These are phyloP conservation scores for Anhinga anhinga DNA, from an alignment of 2,113 vertebrate species.

Conservation along the genomic window DNA sequence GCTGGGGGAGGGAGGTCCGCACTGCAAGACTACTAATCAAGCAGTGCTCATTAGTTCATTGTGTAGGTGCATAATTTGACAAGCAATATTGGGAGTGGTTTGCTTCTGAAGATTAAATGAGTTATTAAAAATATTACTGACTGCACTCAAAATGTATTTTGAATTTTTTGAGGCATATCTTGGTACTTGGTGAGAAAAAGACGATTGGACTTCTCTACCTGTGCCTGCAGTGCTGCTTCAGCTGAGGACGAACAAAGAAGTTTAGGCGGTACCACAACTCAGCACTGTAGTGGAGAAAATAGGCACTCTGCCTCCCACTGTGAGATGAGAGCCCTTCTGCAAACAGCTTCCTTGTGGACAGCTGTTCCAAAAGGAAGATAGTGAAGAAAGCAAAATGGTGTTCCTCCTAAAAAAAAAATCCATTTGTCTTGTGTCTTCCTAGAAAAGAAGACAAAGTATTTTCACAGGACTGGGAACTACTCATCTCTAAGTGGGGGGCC, in stretches of 20 bases:
- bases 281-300: neutral
- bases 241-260: neutral
- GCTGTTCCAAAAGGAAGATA: neutral
- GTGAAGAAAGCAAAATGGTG: neutral
- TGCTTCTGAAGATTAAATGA: neutral
- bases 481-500: neutral
- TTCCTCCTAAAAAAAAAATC: neutral
- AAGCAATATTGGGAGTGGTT: neutral
- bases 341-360: neutral
- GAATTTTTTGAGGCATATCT: neutral
- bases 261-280: neutral
- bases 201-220: neutral
- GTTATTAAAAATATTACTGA: neutral
- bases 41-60: neutral
- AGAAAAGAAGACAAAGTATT: neutral
- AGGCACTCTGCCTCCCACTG: neutral
- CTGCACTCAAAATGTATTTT: neutral
- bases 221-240: neutral
- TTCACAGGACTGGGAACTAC: neutral
- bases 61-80: neutral
- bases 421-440: neutral
- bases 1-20: accelerated
- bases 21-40: neutral
- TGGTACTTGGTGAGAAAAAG: neutral
- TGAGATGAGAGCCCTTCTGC: neutral